Percentiles rank a stretch among this genome's conserved stretches.
phyloP scores from a whole-genome alignment of 2,113 vertebrate species.

The Ameiurus melas region DNA sequence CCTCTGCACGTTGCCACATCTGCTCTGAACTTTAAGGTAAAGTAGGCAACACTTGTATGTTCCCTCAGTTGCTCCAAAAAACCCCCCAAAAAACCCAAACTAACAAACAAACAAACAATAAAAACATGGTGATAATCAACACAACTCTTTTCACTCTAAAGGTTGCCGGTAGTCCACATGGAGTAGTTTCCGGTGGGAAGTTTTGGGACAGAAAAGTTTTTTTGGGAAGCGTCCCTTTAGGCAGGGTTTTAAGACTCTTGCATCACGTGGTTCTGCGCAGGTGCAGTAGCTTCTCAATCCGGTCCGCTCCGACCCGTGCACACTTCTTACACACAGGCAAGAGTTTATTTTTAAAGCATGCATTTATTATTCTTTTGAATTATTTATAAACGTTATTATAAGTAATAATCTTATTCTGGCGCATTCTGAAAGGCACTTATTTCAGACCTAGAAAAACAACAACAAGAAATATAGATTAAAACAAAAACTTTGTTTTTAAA shows the following conservation, averaged over 20 bases:
- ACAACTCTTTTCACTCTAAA: neutral
- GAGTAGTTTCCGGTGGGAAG: neutral
- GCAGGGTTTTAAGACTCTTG: neutral
- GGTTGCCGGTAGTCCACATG: neutral
- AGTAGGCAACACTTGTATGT: neutral
- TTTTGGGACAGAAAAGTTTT: neutral
- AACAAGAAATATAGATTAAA: no score
- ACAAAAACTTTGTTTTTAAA: no score
- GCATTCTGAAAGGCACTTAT: neutral
- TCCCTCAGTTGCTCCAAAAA: neutral
- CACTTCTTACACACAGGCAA: neutral
- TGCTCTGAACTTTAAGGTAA: neutral
- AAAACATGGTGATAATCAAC: neutral
- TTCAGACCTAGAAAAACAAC: neutral
- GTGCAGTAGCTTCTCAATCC: constrained; percentile 12
- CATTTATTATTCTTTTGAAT: neutral
- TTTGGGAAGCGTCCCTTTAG: neutral
- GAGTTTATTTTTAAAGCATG: neutral
- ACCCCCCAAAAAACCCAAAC: no score
- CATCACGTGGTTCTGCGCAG: constrained; percentile 14
- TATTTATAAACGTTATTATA: neutral
- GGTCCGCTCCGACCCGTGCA: neutral
- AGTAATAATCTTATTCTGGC: no score
- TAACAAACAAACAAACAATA: no score
- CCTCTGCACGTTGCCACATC: neutral